Base-by-base conservation (phyloP, 2,113 vertebrate species). In the Boleophthalmus pectinirostris region DNA sequence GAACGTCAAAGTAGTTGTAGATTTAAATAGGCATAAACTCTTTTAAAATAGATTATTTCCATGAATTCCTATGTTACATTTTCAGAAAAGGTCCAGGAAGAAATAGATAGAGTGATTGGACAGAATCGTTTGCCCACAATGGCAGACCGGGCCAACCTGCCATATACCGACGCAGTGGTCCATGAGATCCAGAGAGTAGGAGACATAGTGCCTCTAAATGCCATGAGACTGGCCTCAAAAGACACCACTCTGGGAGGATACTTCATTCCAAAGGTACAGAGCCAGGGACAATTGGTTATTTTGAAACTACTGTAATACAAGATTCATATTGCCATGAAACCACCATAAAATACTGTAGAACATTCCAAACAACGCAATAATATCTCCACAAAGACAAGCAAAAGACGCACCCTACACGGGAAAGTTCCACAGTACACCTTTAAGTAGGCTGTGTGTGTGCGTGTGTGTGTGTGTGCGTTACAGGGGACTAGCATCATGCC, bases 131-230 rank as follows among this genome's bases (percentile, higher is more conserved):
- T 56, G 1, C 93, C 93, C 11, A 51, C 67, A 12, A 86, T 94
- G 90, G 83, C 87, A 1, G 94, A 95, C 89, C 91, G 87, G 70
- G 51, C 38, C 66, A 90, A 70, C 60, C 71, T 95, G 88, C 95
- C 94, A 0, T 97, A 95, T 78, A 95, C 94, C 67, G 90, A 95
- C 0, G 94, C 95, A 0, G 94, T 94, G 49, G 23, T 96, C 81
- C 95, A 96, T 0, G 95, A 96, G 64, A 87, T 94, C 54, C 94
- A 92, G 74, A 93, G 95, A 65, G 93, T 90, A 56, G 74, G 89
- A 54, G 93, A 94, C 9, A 90, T 95, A 5, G 0, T 94, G 3
- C 94, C 95, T 0, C 58, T 95, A 18, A 93, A 83, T 0, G 80
- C 10, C 8, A 77, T 89, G 10, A 88, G 94, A 43, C 0, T 85